These are phyloP conservation scores for Bujurquina vittata DNA, from an alignment of 2,113 vertebrate genomes.

Conservation along the genomic window DNA sequence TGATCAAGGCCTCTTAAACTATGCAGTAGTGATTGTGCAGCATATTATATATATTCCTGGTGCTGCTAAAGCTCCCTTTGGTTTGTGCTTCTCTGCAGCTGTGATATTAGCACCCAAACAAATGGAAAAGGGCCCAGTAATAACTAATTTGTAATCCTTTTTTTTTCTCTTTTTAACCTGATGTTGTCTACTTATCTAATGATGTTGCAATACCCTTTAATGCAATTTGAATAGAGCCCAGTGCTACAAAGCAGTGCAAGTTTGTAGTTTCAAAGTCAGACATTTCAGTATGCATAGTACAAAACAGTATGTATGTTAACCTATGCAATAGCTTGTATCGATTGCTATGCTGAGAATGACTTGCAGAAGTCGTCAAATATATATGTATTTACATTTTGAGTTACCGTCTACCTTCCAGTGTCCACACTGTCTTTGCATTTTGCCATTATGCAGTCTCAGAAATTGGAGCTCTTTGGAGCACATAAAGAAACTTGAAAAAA, in stretches of 20 bases:
- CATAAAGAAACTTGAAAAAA: slow-evolving; percentile 48
- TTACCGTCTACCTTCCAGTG: slow-evolving; percentile 32
- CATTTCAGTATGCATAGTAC: slow-evolving; percentile 73
- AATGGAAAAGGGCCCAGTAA: slow-evolving; percentile 66
- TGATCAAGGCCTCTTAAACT: slow-evolving; percentile 79
- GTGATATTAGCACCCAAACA: slow-evolving; percentile 80
- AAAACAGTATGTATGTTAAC: slow-evolving; percentile 58
- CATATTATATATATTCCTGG: slow-evolving; percentile 73
- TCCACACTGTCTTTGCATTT: slow-evolving; percentile 30
- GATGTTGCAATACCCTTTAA: slow-evolving; percentile 43
- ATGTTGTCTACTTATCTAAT: slow-evolving; percentile 61
- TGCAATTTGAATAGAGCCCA: slow-evolving; percentile 60
- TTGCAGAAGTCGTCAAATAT: slow-evolving; percentile 43
- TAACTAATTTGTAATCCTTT: slow-evolving; percentile 52
- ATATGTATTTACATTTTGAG: slow-evolving; percentile 62
- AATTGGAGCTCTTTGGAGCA: slow-evolving; percentile 26
- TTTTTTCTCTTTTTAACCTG: slow-evolving; percentile 58
- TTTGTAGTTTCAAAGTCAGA: slow-evolving; percentile 67
- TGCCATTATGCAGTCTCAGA: slow-evolving; percentile 33
- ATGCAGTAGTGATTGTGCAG: slow-evolving; percentile 82
- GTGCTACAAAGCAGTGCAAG: slow-evolving; percentile 75
- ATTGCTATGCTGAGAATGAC: slow-evolving; percentile 43
- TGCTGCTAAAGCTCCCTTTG: slow-evolving; percentile 81
- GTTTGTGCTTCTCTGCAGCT: slow-evolving; percentile 84
- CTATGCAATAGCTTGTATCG: slow-evolving; percentile 60